Conservation (phyloP, 2,797 vertebrate genomes). For the Eulemur rubriventer region DNA sequence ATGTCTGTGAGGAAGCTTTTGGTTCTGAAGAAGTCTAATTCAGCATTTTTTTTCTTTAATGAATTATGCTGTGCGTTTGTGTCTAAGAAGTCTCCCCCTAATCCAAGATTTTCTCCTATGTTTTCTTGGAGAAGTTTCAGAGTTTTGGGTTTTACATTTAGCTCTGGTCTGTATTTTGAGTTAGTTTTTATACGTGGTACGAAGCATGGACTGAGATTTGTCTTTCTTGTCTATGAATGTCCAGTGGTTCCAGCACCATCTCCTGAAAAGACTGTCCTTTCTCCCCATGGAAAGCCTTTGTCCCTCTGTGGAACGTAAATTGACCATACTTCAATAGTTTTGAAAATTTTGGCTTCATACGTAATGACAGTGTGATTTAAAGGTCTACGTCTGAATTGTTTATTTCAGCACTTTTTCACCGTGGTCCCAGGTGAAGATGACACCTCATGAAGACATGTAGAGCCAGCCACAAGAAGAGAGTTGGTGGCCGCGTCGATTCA, state of each 20-base stretch:
- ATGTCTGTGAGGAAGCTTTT: not conserved
- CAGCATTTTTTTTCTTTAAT: not conserved
- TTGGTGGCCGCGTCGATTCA: not conserved
- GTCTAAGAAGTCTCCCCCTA: not conserved
- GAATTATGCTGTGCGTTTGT: not conserved
- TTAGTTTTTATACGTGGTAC: not conserved
- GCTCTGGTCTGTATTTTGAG: not conserved
- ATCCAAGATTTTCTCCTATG: not conserved
- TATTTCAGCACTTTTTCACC: not conserved
- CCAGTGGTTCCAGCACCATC: rapidly evolving
- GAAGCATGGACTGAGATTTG: not conserved
- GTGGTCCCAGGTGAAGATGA: not conserved
- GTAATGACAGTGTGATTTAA: not conserved
- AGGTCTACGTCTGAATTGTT: not conserved
- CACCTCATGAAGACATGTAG: rapidly evolving
- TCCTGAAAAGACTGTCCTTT: not conserved
- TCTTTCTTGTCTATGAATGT: not conserved
- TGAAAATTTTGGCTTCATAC: not conserved
- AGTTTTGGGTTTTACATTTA: too few relatives aligned
- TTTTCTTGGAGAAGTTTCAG: not conserved
- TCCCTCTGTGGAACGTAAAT: not conserved
- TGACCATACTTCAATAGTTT: not conserved
- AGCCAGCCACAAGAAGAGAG: too few relatives aligned
- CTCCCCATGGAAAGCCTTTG: not conserved
- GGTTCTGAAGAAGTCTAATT: not conserved